Percentiles rank a stretch among this genome's conserved stretches.
phyloP scores from a whole-genome alignment of 2,797 vertebrate genomes.

The Falco biarmicus region DNA sequence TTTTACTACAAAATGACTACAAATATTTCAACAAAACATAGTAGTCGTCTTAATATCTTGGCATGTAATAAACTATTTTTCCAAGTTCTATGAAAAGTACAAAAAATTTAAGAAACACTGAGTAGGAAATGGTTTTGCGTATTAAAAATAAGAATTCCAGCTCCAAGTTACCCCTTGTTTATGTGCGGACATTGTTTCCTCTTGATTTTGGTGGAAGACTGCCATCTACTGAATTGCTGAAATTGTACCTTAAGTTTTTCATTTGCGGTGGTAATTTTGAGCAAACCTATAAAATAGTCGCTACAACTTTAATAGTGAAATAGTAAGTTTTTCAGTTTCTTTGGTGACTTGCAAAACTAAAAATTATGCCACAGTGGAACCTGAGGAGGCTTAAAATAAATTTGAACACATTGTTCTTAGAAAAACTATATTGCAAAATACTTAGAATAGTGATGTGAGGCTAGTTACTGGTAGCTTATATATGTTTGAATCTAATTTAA shows the following conservation, averaged over 20 bases:
- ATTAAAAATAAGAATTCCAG: not conserved
- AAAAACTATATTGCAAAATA: not conserved
- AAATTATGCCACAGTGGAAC: not conserved
- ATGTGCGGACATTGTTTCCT: not conserved
- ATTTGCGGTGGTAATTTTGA: not conserved
- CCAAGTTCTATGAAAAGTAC: not conserved
- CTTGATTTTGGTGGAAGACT: slow-evolving; percentile 33
- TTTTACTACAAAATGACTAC: not conserved
- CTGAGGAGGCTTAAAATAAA: not conserved
- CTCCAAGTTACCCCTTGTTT: not conserved
- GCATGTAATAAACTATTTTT: not conserved
- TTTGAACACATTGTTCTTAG: not conserved
- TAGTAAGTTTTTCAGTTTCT: not conserved
- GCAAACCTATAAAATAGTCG: not conserved
- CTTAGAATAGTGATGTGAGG: not conserved
- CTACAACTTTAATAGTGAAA: not conserved
- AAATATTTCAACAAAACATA: not conserved
- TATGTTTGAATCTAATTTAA: not conserved
- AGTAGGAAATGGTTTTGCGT: not conserved
- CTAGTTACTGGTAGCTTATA: not conserved
- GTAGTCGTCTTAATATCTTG: not conserved
- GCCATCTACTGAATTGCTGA: slow-evolving; percentile 48
- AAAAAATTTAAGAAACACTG: not conserved
- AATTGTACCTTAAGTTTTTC: not conserved
- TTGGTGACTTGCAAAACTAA: not conserved